Base-by-base conservation (phyloP, 2,113 vertebrate species). In the Pelecanus crispus region DNA sequence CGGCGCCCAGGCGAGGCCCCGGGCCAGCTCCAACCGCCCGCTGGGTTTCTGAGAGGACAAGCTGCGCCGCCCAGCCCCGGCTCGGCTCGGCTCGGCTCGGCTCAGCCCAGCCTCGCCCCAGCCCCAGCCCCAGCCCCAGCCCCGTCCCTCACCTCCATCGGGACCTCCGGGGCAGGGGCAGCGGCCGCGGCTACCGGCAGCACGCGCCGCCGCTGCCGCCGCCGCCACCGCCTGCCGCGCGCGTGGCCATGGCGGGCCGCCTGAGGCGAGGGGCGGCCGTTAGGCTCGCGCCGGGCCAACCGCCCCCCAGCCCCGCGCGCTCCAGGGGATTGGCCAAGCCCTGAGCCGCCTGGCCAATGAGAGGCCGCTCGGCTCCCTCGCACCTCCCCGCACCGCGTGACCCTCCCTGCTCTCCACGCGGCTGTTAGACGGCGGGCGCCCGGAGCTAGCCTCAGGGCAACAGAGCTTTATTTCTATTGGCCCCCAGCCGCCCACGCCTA, bases 101-200 rank as follows among this genome's bases (percentile, higher is more conserved):
- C n/a, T n/a, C n/a, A n/a, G n/a, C 2, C 31, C 45, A 45, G 45
- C 45, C 45, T 45, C 45, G 4, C 45, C 42, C 44, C 12, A 8
- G 45, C 45, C 45, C 45, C 47, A 1, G 6, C 9, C 26, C 34
- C 7, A 2, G 3, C 10, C 36, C 8, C 25, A 6, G 15, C 36
- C 55, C 58, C 83, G 10, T 4, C 80, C 45, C 93, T 94, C 92
- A 92, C 95, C 92, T 96, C 95, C 95, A 92, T 91, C 56, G 28
- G 42, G 13, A 22, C 32, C 77, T 70, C 40, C n/a, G 5, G 34
- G 17, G 8, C 70, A 6, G 44, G 45, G 7, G 38, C 32, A 2
- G 6, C 11, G 6, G 6, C n/a, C 1, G 32, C 73, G 3, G 10
- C 34, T 49, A 74, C 31, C 14, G 6, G 12, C 29, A 4, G 9